Evolutionary conservation across 2,888 invertebrate genomes (phyloP), one percentile per base, ranked within the genome.

Genomic region (Trachelus stipa): DNA sequence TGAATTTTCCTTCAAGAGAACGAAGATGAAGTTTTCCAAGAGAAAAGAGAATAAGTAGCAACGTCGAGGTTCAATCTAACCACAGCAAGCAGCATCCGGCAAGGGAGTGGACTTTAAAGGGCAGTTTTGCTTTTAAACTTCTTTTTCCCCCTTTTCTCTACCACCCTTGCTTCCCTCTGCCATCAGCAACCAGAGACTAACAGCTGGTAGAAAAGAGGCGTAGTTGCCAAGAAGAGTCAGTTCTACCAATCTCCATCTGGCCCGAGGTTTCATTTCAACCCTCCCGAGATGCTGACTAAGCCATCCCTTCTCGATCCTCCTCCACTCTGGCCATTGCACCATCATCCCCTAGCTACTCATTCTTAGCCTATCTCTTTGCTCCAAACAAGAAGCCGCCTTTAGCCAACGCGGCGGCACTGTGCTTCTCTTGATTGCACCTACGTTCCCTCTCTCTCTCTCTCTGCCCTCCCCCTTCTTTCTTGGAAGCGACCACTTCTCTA

Each of bases 201-300:
- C 71, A 71, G 71, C 71, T 71, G 71, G 31, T 34, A 23, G 56
- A 56, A 56, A 56, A 56, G 56, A 56, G 23, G 56, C 56, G 56
- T 56, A 82, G 80, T 83, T 83, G 79, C 75, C 82, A 75, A 73
- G 76, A 77, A 82, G 81, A 81, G 81, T 69, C 79, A 81, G 80
- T 79, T 76, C 79, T 30, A 71, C 71, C 71, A 34, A 56, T 23
- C 23, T 23, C 56, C 56, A 56, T 56, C 56, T 23, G 56, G 71
- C 71, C 15, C 73, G 77, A 77, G 83, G 80, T 81, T 85, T 85
- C 81, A 84, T 84, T 80, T 82, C 75, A 77, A 71, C 71, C 76
- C 69, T 68, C 80, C 80, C 73, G 73, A 37, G 76, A 68, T 79
- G 69, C 74, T 56, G 77, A 78, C 73, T 73, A n/a, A 73, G 37